Evolutionary conservation across 2,888 invertebrate species (phyloP).

Genomic region (Sclerodermus sp.): DNA sequence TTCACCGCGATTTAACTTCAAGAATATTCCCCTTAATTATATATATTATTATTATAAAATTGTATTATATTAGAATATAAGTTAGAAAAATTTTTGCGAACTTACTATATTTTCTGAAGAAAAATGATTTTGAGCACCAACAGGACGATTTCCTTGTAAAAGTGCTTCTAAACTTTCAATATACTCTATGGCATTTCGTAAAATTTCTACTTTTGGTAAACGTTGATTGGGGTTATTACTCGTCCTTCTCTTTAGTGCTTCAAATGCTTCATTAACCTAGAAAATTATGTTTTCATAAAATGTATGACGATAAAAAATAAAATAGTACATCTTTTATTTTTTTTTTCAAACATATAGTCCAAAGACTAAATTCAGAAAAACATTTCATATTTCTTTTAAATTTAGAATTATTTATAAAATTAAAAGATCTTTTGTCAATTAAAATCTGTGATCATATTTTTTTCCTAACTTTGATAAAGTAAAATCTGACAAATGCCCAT

Average conservation of each 20-base stretch:
- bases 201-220: constrained; percentile 95
- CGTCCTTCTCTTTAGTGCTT: constrained; percentile 87
- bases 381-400: background rate
- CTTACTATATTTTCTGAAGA: constrained; percentile 24
- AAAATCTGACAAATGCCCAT: too few species aligned
- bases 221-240: constrained; percentile 95
- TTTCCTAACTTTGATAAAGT: too few species aligned
- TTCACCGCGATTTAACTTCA: too few species aligned
- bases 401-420: background rate
- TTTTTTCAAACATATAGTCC: background rate
- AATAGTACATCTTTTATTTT: too few species aligned
- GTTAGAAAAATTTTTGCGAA: too few species aligned
- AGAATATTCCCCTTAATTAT: too few species aligned
- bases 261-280: constrained; percentile 97
- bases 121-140: constrained; percentile 33
- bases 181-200: constrained; percentile 96
- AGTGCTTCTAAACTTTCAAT: constrained; percentile 90
- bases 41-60: too few species aligned
- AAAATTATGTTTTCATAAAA: too few species aligned
- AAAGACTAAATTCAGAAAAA: background rate
- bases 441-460: constrained; percentile 18
- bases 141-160: constrained; percentile 66
- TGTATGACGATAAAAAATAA: too few species aligned
- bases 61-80: too few species aligned
- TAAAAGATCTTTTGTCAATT: background rate